Percentiles rank a stretch among this genome's conserved stretches.
Evolutionary conservation across 2,888 invertebrate species (phyloP).

Genomic region (Lacanobia oleracea): DNA sequence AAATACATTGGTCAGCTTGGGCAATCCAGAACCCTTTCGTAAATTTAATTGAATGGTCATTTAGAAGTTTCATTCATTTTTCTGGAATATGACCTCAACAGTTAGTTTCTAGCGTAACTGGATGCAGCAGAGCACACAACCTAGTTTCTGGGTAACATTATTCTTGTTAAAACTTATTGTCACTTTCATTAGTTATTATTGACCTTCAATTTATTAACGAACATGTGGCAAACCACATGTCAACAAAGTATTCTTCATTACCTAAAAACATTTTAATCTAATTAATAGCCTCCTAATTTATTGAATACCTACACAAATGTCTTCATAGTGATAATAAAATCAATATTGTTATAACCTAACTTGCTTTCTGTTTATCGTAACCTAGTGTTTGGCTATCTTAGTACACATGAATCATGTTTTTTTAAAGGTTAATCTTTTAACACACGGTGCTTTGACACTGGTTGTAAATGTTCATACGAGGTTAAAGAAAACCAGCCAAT

Average conservation of each 20-base stretch:
- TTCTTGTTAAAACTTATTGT: background rate
- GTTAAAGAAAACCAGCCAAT: too few relatives aligned
- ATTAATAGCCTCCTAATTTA: slow-evolving; percentile 23
- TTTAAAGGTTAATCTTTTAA: background rate
- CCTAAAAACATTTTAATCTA: slow-evolving; percentile 32
- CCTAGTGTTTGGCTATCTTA: too few relatives aligned
- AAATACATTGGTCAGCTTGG: too few relatives aligned
- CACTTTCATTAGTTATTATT: background rate
- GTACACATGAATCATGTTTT: background rate
- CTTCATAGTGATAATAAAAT: slow-evolving; percentile 21
- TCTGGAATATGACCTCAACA: too few relatives aligned
- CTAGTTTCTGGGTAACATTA: too few relatives aligned
- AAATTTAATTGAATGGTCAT: too few relatives aligned
- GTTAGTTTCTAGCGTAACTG: too few relatives aligned
- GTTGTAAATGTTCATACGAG: too few relatives aligned
- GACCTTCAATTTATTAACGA: slow-evolving; percentile 2
- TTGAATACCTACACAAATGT: slow-evolving; percentile 6
- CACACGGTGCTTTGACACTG: too few relatives aligned
- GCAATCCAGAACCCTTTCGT: too few relatives aligned
- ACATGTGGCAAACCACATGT: slow-evolving; percentile 2
- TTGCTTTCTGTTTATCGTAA: background rate
- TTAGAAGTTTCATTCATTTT: too few relatives aligned
- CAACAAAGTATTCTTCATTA: background rate
- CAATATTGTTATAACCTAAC: slow-evolving; percentile 20
- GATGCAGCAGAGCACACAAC: too few relatives aligned